These are phyloP conservation scores for Valencia hispanica DNA, from an alignment of 2,797 vertebrate species.

Conservation along the genomic window DNA sequence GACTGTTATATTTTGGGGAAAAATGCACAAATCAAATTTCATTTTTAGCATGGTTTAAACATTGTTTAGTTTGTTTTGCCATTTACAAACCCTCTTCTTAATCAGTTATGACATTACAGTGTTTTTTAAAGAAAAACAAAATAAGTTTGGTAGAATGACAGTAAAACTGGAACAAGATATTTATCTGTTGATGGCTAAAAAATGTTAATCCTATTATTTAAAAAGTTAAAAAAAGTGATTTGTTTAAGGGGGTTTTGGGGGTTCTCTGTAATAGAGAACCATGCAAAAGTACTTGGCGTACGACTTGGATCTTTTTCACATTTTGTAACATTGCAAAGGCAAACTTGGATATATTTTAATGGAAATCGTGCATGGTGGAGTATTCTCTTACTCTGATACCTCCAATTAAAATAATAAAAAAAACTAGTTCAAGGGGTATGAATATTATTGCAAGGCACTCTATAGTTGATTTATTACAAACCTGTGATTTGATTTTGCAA, in stretches of 20 bases:
- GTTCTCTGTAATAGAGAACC: background rate
- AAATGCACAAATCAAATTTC: background rate
- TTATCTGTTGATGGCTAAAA: background rate
- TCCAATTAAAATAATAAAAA: background rate
- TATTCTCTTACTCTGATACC: background rate
- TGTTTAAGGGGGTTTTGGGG: background rate
- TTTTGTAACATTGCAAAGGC: background rate
- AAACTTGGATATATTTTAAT: background rate
- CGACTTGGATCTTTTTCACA: background rate
- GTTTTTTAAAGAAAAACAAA: background rate
- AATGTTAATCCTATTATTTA: too few relatives aligned
- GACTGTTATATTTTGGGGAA: background rate
- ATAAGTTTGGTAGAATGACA: background rate
- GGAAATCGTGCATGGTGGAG: background rate
- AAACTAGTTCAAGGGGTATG: background rate
- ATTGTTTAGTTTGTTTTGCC: background rate
- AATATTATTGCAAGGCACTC: background rate
- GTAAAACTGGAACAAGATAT: background rate
- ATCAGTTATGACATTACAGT: background rate
- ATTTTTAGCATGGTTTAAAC: background rate
- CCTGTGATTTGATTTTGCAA: constrained; percentile 2
- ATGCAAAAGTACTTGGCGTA: background rate
- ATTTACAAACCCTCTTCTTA: background rate
- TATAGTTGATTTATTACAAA: background rate
- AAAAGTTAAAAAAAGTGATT: background rate